Base-by-base conservation (phyloP, 1,140 invertebrate species). In the Parapsyche elsis region DNA sequence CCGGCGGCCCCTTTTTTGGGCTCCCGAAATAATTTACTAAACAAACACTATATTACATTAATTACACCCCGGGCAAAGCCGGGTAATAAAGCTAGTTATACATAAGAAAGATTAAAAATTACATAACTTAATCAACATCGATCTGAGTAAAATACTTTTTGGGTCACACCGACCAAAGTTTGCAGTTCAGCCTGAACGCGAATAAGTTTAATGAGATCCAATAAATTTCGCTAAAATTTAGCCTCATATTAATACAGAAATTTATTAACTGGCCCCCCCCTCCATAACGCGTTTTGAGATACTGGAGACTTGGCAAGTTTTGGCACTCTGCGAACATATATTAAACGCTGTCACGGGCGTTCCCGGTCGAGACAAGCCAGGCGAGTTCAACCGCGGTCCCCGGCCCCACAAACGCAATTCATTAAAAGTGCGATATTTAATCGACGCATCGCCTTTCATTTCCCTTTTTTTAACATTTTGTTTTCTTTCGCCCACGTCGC, bases 371-470 rank as follows among this genome's bases (percentile, higher is more conserved):
- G 30, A 38, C 30, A 7, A 38, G 30, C 30, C 57, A 61, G 57
- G n/a, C 5, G 24, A 24, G 9, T 67, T 67, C 23, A 67, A 67
- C 64, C 24, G 21, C 24, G 64, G 23, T 26, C 26, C 23, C 21
- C 64, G 59, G 10, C n/a, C n/a, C n/a, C n/a, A n/a, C n/a, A n/a
- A 21, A 61, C 57, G 21, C 57, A 16, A 61, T 61, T 61, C 57
- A 61, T 61, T 61, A 61, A 61, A 5, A 38, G 57, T 9, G 16
- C 57, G 57, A 61, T 61, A 19, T 61, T 61, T 21, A 61, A 19
- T 61, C 53, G n/a, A n/a, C n/a, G 14, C 53, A 57, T 64, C 24
- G 21, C 24, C 4, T 23, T 67, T 67, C 21, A 9, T 67, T 67
- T 67, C 26, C 64, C 21, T 24, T 67, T 26, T 64, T 64, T 23